Conservation (phyloP, 2,888 invertebrate genomes). For the Sycophila texana region DNA sequence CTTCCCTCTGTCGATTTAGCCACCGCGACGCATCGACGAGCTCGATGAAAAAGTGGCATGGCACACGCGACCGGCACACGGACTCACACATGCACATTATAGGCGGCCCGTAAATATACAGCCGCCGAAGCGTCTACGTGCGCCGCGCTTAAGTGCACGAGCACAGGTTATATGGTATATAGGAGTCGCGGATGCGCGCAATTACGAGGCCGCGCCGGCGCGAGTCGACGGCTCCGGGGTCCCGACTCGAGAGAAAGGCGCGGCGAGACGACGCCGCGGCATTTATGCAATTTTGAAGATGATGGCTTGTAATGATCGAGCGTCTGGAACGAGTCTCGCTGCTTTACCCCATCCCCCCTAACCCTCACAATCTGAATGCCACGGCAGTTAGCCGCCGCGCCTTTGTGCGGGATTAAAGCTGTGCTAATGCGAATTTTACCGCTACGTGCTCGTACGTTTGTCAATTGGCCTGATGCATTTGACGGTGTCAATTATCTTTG, state of each 20-base stretch:
- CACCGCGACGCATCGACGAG: background rate
- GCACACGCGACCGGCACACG: background rate
- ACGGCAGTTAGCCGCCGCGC: background rate
- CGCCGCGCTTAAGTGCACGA: slow-evolving; percentile 28
- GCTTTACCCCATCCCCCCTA: too few species aligned
- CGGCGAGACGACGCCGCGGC: slow-evolving; percentile 9
- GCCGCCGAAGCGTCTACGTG: background rate
- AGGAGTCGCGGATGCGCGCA: slow-evolving; percentile 40
- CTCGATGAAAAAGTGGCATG: background rate
- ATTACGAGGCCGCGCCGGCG: slow-evolving; percentile 41
- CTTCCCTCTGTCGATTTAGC: too few species aligned
- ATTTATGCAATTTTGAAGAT: slow-evolving; percentile 42
- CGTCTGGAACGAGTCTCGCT: slow-evolving; percentile 1
- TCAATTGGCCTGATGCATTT: too few species aligned
- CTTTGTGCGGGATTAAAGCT: too few species aligned
- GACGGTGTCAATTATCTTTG: too few species aligned
- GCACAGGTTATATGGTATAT: slow-evolving; percentile 2
- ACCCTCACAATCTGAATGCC: background rate
- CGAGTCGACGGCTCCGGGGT: slow-evolving; percentile 28
- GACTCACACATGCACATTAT: background rate
- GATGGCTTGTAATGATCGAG: slow-evolving; percentile 33
- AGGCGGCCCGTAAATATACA: background rate
- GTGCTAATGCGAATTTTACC: too few species aligned
- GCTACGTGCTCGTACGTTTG: too few species aligned
- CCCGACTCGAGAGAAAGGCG: slow-evolving; percentile 6